Percentiles rank a stretch among this genome's conserved stretches.
phyloP scores from a whole-genome alignment of 30 jellyfish, hydroid and myxozoan genomes.

The Aurelia aurita region DNA sequence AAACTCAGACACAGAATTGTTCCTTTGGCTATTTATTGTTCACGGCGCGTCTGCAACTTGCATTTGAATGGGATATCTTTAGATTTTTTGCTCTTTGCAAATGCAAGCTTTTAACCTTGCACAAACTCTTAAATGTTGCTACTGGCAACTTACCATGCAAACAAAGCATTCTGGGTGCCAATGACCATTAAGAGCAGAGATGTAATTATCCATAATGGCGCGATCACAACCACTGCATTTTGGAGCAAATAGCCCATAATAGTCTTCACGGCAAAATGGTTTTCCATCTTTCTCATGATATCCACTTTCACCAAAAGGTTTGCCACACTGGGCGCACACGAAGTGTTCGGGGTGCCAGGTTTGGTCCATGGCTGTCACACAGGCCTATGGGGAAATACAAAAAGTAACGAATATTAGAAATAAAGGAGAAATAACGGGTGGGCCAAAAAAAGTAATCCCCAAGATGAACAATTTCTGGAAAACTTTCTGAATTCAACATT shows the following conservation, averaged over 20 bases:
- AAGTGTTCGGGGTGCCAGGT: constrained; percentile 98
- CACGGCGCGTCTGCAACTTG: too few relatives aligned
- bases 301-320: constrained; percentile 89
- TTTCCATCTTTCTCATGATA: constrained; percentile 93
- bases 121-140: not conserved
- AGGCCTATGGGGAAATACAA: constrained; percentile 60
- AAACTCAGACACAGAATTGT: too few relatives aligned
- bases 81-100: too few relatives aligned
- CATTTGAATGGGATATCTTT: too few relatives aligned
- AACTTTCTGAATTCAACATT: too few relatives aligned
- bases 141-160: constrained; percentile 84
- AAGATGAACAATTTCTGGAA: too few relatives aligned
- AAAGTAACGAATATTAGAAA: too few relatives aligned
- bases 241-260: constrained; percentile 84
- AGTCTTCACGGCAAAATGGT: constrained; percentile 93
- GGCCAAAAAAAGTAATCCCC: too few relatives aligned
- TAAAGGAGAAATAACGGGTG: too few relatives aligned
- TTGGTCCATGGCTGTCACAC: constrained; percentile 95
- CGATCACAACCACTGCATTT: constrained; percentile 93
- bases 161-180: constrained; percentile 98
- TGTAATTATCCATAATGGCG: constrained; percentile 91
- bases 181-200: constrained; percentile 91
- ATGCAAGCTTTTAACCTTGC: too few relatives aligned
- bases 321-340: constrained; percentile 90
- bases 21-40: too few relatives aligned